Percentiles rank a stretch among this genome's conserved stretches.
These are phyloP conservation scores for Euphydryas editha DNA, from an alignment of 2,888 invertebrate species.

Conservation along the genomic window DNA sequence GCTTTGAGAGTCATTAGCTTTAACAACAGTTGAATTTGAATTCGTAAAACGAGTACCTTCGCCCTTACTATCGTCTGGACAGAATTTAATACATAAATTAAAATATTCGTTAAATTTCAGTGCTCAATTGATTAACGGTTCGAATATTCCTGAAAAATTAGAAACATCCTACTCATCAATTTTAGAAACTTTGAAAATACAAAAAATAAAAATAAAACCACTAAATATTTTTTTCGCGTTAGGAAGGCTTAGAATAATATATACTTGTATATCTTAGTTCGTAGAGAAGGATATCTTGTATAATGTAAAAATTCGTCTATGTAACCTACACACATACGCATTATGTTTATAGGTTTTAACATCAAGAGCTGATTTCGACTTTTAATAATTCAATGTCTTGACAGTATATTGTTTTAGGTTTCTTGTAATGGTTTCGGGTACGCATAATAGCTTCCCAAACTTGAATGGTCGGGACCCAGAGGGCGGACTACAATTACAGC, in stretches of 20 bases:
- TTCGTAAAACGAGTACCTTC: slow-evolving; percentile 15
- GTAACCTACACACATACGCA: not conserved
- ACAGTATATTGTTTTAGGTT: slow-evolving; percentile 31
- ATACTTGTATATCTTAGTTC: too few species aligned
- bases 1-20: slow-evolving; percentile 31
- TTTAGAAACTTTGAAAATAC: too few species aligned
- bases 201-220: too few species aligned
- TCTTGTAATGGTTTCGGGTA: slow-evolving; percentile 32
- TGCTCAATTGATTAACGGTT: too few species aligned
- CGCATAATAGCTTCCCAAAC: slow-evolving; percentile 34
- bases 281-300: not conserved
- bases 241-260: too few species aligned
- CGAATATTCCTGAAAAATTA: too few species aligned
- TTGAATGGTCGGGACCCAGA: slow-evolving; percentile 30
- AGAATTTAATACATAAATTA: slow-evolving; percentile 5
- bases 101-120: not conserved
- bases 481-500: slow-evolving; percentile 28
- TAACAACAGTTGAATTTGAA: slow-evolving; percentile 15
- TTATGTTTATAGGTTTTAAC: not conserved
- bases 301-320: too few species aligned
- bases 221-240: too few species aligned
- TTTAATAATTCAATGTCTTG: slow-evolving; percentile 21
- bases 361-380: not conserved
- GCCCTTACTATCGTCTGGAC: slow-evolving; percentile 1
- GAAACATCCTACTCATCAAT: too few species aligned